A percentile compares a stretch with the other conserved stretches of the same genome.
phyloP scores from a whole-genome alignment of 2,888 invertebrate species.

The Pandemis heparana region DNA sequence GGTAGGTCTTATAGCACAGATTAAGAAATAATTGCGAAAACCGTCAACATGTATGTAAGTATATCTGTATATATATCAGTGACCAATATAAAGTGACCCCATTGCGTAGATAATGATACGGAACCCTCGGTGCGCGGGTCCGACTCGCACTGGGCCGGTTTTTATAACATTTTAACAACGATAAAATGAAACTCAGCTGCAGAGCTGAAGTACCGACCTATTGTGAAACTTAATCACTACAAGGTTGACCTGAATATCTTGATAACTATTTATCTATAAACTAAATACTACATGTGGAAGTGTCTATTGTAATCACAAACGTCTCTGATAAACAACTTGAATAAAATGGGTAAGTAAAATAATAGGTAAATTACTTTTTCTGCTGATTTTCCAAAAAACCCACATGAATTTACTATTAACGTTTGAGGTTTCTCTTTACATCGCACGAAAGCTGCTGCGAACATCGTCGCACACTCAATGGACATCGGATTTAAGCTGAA shows the following conservation, averaged over 20 bases:
- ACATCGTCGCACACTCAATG: constrained; percentile 85
- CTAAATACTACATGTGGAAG: not conserved
- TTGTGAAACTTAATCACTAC: not conserved
- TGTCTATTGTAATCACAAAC: not conserved
- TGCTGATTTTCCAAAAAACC: constrained; percentile 82
- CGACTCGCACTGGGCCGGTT: too few relatives aligned
- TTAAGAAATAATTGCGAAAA: too few relatives aligned
- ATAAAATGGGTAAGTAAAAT: not conserved
- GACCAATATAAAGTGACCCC: too few relatives aligned
- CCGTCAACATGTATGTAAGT: too few relatives aligned
- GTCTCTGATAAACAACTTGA: not conserved
- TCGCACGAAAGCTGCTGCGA: constrained; percentile 85
- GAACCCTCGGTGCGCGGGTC: too few relatives aligned
- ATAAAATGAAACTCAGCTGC: not conserved
- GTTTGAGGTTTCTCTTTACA: constrained; percentile 83
- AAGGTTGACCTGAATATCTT: constrained; percentile 1
- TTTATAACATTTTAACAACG: constrained; percentile 7
- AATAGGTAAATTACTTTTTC: constrained; percentile 61
- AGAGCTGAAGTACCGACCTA: too few relatives aligned
- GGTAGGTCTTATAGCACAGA: too few relatives aligned
- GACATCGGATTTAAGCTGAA: constrained; percentile 87
- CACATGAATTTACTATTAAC: constrained; percentile 84
- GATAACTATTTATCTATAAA: not conserved
- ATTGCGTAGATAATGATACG: too few relatives aligned
- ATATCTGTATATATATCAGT: too few relatives aligned